These are phyloP conservation scores for Alcis repandata DNA, from an alignment of 2,888 invertebrate genomes.

Conservation along the genomic window DNA sequence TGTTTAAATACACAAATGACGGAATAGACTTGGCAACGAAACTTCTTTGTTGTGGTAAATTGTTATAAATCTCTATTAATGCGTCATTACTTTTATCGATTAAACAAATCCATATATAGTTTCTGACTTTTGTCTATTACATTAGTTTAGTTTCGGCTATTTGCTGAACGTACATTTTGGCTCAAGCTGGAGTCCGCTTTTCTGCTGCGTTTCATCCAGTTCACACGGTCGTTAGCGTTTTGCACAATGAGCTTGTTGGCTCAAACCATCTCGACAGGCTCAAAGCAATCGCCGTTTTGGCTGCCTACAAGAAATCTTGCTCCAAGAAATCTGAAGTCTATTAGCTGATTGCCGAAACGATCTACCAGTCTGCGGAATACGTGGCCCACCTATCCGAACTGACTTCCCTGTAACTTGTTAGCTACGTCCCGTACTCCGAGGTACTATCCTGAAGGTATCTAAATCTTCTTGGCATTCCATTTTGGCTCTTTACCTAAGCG, in stretches of 20 bases:
- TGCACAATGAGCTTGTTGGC: neutral
- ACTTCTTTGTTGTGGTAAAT: slow-evolving; percentile 37
- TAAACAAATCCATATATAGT: slow-evolving; percentile 6
- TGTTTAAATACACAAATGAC: slow-evolving; percentile 49
- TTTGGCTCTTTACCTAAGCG: slow-evolving; percentile 20
- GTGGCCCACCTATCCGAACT: neutral
- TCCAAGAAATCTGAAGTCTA: neutral
- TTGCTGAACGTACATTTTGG: no score
- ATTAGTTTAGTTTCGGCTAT: no score
- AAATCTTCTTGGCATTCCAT: slow-evolving; percentile 25
- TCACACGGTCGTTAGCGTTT: neutral
- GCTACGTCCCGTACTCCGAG: neutral
- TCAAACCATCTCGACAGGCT: neutral
- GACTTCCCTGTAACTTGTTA: neutral
- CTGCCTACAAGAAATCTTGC: neutral
- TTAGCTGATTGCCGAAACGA: neutral
- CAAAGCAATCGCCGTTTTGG: neutral
- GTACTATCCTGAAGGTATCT: slow-evolving; percentile 16
- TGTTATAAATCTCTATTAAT: slow-evolving; percentile 42
- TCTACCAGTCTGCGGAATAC: neutral
- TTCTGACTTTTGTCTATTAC: neutral
- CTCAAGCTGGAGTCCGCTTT: no score
- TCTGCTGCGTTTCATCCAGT: no score
- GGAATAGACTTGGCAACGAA: slow-evolving; percentile 52
- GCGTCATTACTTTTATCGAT: slow-evolving; percentile 25